Evolutionary conservation across 2,797 vertebrate genomes (phyloP).

Genomic region (Poecilia picta): DNA sequence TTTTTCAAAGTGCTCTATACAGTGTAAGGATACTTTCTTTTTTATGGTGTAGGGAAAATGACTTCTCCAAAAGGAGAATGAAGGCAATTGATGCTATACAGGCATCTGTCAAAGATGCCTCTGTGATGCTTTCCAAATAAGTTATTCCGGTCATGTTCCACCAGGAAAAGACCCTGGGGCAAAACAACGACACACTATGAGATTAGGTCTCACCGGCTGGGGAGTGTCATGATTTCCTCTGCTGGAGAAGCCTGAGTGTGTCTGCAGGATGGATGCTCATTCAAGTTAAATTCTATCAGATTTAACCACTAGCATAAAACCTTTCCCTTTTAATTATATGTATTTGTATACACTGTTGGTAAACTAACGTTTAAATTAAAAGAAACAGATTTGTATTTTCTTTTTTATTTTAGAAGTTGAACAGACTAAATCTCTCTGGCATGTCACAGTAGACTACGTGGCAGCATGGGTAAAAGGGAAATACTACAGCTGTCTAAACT

Average conservation of each 20-base stretch:
- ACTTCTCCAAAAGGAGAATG: background rate
- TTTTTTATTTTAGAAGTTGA: background rate
- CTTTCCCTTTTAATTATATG: background rate
- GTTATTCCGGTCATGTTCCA: slow-evolving; percentile 7
- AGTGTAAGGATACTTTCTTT: background rate
- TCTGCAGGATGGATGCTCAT: background rate
- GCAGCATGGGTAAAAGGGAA: slow-evolving; percentile 6
- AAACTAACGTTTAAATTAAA: background rate
- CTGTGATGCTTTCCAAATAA: slow-evolving; percentile 7
- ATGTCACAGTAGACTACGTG: background rate
- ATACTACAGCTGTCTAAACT: background rate
- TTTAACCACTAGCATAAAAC: background rate
- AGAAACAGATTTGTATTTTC: background rate
- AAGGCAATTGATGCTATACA: background rate
- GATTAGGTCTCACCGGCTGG: background rate
- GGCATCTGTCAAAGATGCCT: slow-evolving; percentile 9
- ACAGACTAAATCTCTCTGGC: background rate
- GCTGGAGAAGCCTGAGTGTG: background rate
- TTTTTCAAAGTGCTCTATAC: background rate
- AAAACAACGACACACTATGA: background rate
- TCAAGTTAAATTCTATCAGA: background rate
- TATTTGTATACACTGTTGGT: background rate
- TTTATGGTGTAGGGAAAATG: background rate
- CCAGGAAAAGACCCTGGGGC: background rate
- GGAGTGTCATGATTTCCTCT: background rate